phyloP scores from a whole-genome alignment of 2,888 invertebrate species.

The Ceramica pisi region DNA sequence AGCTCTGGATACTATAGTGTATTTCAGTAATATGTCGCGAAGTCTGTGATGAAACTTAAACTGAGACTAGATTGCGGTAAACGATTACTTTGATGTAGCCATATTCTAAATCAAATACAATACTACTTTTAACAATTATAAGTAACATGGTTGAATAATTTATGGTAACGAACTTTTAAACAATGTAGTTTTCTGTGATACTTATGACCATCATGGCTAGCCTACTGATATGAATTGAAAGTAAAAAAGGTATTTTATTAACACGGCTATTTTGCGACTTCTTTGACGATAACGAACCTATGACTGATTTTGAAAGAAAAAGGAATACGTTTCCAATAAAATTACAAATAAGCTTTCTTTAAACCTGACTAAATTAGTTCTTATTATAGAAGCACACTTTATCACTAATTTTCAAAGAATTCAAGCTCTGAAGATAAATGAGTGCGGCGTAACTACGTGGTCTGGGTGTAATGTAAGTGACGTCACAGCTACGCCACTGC shows the following conservation, averaged over 20 bases:
- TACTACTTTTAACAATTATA: too few relatives aligned
- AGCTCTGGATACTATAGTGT: neutral
- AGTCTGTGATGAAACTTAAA: neutral
- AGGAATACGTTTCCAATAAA: neutral
- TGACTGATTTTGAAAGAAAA: neutral
- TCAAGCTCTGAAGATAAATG: conserved; percentile 43
- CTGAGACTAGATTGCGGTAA: neutral
- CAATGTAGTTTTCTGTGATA: too few relatives aligned
- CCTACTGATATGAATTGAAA: too few relatives aligned
- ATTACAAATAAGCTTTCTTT: neutral
- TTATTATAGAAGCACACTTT: conserved; percentile 14
- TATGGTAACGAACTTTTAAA: too few relatives aligned
- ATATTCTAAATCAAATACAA: neutral
- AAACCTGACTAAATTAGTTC: neutral
- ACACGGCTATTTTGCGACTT: too few relatives aligned
- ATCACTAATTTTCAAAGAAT: conserved; percentile 45
- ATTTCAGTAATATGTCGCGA: conserved; percentile 2
- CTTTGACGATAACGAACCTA: too few relatives aligned
- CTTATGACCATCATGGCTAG: too few relatives aligned
- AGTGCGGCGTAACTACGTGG: conserved; percentile 48
- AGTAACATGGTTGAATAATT: neutral
- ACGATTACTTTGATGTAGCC: neutral
- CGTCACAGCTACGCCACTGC: conserved; percentile 37
- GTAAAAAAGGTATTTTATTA: too few relatives aligned
- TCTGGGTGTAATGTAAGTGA: conserved; percentile 37